Conservation (phyloP, 2,888 invertebrate genomes). For the Aleiodes leptofemur region DNA sequence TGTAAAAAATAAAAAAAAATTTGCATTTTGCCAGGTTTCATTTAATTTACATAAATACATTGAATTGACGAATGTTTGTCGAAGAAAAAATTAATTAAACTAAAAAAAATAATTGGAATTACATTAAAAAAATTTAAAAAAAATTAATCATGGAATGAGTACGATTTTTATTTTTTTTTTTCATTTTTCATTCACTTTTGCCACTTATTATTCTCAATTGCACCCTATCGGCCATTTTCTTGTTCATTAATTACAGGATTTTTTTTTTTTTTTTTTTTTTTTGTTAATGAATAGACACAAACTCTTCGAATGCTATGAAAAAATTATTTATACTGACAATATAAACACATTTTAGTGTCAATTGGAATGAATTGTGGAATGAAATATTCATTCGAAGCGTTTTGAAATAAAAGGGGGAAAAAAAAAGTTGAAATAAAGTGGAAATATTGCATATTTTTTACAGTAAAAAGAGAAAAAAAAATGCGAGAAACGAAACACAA, state of each 20-base stretch:
- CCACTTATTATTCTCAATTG: conserved; percentile 23
- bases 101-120: background rate
- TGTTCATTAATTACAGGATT: conserved; percentile 6
- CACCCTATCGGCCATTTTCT: conserved; percentile 39
- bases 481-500: too few relatives aligned
- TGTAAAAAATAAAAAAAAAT: too few relatives aligned
- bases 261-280: background rate
- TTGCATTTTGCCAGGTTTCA: background rate
- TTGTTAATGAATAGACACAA: conserved; percentile 15
- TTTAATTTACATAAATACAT: background rate
- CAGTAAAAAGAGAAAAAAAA: too few relatives aligned
- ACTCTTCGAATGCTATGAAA: conserved; percentile 5
- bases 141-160: conserved; percentile 25
- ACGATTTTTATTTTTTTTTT: background rate
- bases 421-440: background rate
- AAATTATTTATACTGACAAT: too few relatives aligned
- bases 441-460: background rate
- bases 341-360: too few relatives aligned
- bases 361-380: too few relatives aligned
- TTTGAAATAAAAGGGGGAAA: too few relatives aligned
- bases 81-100: background rate
- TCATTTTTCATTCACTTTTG: too few relatives aligned
- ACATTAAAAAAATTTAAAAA: background rate
- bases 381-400: too few relatives aligned
- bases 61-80: background rate